Base-by-base conservation (phyloP, 2,888 invertebrate species). In the Baccha elongata region DNA sequence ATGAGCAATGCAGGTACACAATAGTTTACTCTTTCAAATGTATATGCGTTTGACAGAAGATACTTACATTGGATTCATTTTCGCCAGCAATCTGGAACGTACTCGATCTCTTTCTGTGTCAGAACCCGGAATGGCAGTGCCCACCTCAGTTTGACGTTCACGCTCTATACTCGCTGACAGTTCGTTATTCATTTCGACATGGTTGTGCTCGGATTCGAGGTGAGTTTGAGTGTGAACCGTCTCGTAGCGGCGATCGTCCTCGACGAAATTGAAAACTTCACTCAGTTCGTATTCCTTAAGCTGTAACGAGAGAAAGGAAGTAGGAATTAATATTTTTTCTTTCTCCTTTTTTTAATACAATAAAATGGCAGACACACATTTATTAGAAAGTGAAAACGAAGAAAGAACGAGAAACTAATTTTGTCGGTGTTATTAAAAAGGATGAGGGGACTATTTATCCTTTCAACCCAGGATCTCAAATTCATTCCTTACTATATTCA, bases 231-330 rank as follows among this genome's bases (percentile, higher is more conserved):
- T 90, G 85, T 88, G 88, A 11, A 95, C 91, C 46, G 95, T 94
- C 89, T 95, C 95, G 91, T 95, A 95, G 89, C 93, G 92, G 85
- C 93, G 92, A 87, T 96, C 95, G 90, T 96, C 96, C 90, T 95
- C 95, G 86, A 93, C 92, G 88, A 95, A 95, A 91, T 96, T 96
- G 91, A 96, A 96, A 85, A 95, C 95, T 91, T 96, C 96, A 85
- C 95, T 95, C 86, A 97, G 91, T 90, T 96, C 96, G 92, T 97
- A 97, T 91, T 97, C 96, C 87, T 95, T 95, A 85, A 96, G 92
- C 96, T 97, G 92, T 64, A 90, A 88, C 29, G 65, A 71, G 17
- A 75, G 29, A 79, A 29, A 40, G 42, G 74, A 32, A 29, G 35
- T 10, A 62, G 35, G n/a, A 58, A 44, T 44, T 26, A 13, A 29